These are phyloP conservation scores for Ennomos fuscantarius DNA, from an alignment of 2,888 invertebrate genomes.

Conservation along the genomic window DNA sequence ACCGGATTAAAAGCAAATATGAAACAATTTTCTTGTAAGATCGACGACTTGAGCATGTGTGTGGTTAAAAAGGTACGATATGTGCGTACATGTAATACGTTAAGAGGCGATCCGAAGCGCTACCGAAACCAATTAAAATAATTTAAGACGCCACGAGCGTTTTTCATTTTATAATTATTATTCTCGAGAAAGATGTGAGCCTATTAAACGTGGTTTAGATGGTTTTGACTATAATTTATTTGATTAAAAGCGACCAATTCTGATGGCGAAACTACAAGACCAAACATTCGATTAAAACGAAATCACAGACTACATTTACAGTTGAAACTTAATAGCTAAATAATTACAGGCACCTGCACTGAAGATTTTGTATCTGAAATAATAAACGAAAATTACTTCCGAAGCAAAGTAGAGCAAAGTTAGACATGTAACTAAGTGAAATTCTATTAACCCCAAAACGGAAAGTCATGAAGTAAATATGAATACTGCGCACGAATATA, in stretches of 20 bases:
- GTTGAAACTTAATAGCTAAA: conserved; percentile 26
- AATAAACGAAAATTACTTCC: conserved; percentile 8
- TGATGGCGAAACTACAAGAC: conserved; percentile 36
- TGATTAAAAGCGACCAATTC: conserved; percentile 48
- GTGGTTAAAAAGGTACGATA: conserved; percentile 17
- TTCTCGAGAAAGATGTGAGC: conserved; percentile 77
- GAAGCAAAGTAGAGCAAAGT: conserved; percentile 10
- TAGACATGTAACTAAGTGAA: conserved; percentile 21
- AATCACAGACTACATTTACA: conserved; percentile 26
- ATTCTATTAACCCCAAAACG: conserved; percentile 34
- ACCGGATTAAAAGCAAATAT: conserved; percentile 49
- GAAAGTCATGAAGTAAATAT: conserved; percentile 35
- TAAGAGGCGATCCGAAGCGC: conserved; percentile 67
- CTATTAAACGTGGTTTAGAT: conserved; percentile 81
- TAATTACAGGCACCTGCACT: conserved; percentile 14
- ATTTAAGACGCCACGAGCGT: conserved; percentile 81
- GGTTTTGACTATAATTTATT: conserved; percentile 75
- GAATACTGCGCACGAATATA: conserved; percentile 39
- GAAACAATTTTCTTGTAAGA: conserved; percentile 13
- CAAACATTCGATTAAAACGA: conserved; percentile 33
- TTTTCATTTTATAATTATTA: conserved; percentile 83
- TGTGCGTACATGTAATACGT: conserved; percentile 51
- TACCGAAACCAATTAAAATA: conserved; percentile 86
- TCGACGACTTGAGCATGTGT: conserved; percentile 11
- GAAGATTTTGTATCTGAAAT: conserved; percentile 9